Conservation (phyloP, 2,888 invertebrate species). For the Lithophane ornitopus region DNA sequence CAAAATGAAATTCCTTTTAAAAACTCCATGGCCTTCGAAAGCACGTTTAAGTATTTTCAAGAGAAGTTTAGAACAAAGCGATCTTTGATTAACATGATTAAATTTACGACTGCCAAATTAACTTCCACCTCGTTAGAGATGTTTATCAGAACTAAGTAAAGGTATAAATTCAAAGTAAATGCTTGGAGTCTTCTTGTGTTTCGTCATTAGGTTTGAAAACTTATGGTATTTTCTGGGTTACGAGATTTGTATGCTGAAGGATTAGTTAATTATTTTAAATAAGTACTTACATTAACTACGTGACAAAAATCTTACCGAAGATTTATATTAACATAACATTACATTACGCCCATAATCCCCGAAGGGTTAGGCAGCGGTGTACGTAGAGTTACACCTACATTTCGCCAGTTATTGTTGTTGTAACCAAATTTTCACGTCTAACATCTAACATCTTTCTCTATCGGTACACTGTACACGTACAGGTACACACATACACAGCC, state of each 20-base stretch:
- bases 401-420: no score
- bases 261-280: not conserved
- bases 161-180: not conserved
- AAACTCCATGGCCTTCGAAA: not conserved
- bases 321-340: no score
- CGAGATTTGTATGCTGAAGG: not conserved
- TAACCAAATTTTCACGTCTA: no score
- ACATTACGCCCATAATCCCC: no score
- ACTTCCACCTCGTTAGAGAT: conserved; percentile 17
- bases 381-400: no score
- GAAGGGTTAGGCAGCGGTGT: no score
- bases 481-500: not conserved
- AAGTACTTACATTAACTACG: not conserved
- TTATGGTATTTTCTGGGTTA: not conserved
- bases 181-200: not conserved
- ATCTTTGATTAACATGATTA: conserved; percentile 20
- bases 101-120: conserved; percentile 24
- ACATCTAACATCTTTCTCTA: no score
- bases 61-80: conserved; percentile 13
- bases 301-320: no score
- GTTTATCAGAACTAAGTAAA: conserved; percentile 6
- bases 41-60: conserved; percentile 10
- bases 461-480: not conserved
- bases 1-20: conserved; percentile 12
- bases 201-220: not conserved